Base-by-base conservation (phyloP, 1,140 invertebrate species). In the Achroia grisella region DNA sequence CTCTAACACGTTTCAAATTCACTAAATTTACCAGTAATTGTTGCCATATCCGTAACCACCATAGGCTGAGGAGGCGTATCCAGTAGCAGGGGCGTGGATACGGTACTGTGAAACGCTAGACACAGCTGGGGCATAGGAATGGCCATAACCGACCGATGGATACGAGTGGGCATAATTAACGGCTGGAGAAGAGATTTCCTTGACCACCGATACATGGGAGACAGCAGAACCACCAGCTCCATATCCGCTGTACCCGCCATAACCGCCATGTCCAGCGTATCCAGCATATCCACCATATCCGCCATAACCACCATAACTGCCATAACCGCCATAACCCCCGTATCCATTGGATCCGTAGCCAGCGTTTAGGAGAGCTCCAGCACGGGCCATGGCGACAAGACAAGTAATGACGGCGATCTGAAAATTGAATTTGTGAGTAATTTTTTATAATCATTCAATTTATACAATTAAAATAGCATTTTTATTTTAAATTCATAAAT, bases 41-140 rank as follows among this genome's bases (percentile, higher is more conserved):
- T 48, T 29, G 8, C 44, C 37, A 33, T 32, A 17, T 8, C 49
- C 55, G n/a, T 56, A 52, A 11, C 42, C 44, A 35, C 46, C 46
- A 31, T 52, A 46, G 8, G 33, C 39, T 10, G 40, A 5, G 13
- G 15, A 33, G 11, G 29, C 34, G 10, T 33, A 43, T 4, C 39
- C 39, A 13, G 27, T 8, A 29, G 27, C 10, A 15, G 36, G 11
- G 4, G 11, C 28, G n/a, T 47, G 37, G 30, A 32, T 23, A 28
- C 44, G 39, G 36, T 40, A 39, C 14, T 47, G 44, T 4, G 36
- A 40, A 0, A 27, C 17, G 11, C 13, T 8, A 4, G 44, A 47
- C 4, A 15, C 29, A n/a, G 45, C 45, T 11, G 37, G 39, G 10
- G 42, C 46, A 14, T 30, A 28, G 10, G 29, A 17, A 11, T 28